These are phyloP conservation scores for Rachycentron canadum DNA, from an alignment of 2,797 vertebrate genomes.

Conservation along the genomic window DNA sequence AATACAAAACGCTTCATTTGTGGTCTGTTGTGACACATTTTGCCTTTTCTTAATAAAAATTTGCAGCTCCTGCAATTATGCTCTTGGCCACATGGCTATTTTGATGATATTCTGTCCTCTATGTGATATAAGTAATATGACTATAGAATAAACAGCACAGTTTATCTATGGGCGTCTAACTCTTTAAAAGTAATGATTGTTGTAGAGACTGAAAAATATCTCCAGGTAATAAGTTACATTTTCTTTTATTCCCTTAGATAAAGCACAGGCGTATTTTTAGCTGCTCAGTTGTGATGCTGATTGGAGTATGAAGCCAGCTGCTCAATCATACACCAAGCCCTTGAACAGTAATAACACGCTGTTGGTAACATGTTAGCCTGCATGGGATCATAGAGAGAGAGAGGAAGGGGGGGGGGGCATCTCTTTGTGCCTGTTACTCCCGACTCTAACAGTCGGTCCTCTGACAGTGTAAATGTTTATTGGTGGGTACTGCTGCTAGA, in stretches of 20 bases:
- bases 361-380: conserved; percentile 19
- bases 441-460: conserved; percentile 20
- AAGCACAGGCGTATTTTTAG: conserved; percentile 48
- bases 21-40: too few relatives aligned
- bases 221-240: neutral
- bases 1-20: neutral
- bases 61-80: too few relatives aligned
- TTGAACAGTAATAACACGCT: conserved; percentile 25
- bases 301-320: conserved; percentile 35
- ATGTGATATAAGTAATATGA: neutral
- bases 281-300: conserved; percentile 36
- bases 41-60: too few relatives aligned
- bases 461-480: conserved; percentile 65
- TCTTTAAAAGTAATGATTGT: conserved; percentile 2
- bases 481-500: conserved; percentile 60
- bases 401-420: neutral
- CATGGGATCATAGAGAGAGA: conserved; percentile 18
- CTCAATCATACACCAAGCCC: conserved; percentile 33
- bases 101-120: too few relatives aligned
- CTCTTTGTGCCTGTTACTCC: conserved; percentile 19
- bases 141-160: neutral
- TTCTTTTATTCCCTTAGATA: neutral
- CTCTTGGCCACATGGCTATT: too few relatives aligned
- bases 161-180: conserved; percentile 5
- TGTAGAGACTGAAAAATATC: neutral